Base-by-base conservation (phyloP, 2,113 vertebrate species). In the Phodopus roborovskii region DNA sequence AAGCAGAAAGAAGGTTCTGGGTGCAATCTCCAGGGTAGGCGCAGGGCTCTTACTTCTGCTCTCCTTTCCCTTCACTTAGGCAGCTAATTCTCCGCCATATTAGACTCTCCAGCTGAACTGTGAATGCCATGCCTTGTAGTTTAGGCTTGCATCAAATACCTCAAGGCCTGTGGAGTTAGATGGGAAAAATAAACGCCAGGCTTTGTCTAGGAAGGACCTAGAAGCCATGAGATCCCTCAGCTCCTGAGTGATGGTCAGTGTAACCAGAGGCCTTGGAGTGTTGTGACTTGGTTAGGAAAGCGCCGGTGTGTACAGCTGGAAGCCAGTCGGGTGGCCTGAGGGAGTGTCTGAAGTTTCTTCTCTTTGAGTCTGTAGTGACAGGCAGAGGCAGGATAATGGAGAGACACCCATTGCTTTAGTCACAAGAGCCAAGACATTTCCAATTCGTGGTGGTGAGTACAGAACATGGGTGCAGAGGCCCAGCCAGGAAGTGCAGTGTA, bases 151-250 rank as follows among this genome's bases (percentile, higher is more conserved):
- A 83, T 82, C 68, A 86, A n/a, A 0, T 78, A 87, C 87, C 68
- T 94, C 5, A 2, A 48, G 30, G 8, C 16, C 91, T 71, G 53
- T 84, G 30, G 42, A 68, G 30, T 85, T 92, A 89, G 60, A 96
- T 83, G 90, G 60, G 92, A 73, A 95, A 94, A 89, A 89, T 68
- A 89, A 91, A 91, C 60, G 93, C 64, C 82, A 79, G 60, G 50
- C 74, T 94, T 92, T 87, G 77, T 75, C 73, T 84, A 36, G 42
- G 78, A 56, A 86, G 60, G 42, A 45, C 24, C 7, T 26, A 42
- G 62, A 36, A 77, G 74, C 89, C 36, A 36, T 48, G 13, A 33
- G 56, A 53, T 71, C 22, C 28, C 58, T 86, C 26, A 6, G 12
- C 58, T 96, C 15, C 33, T 89, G 64, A n/a, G 60, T 90, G 56